Evolutionary conservation across 2,113 vertebrate genomes (phyloP).

Genomic region (Eptatretus burgeri): DNA sequence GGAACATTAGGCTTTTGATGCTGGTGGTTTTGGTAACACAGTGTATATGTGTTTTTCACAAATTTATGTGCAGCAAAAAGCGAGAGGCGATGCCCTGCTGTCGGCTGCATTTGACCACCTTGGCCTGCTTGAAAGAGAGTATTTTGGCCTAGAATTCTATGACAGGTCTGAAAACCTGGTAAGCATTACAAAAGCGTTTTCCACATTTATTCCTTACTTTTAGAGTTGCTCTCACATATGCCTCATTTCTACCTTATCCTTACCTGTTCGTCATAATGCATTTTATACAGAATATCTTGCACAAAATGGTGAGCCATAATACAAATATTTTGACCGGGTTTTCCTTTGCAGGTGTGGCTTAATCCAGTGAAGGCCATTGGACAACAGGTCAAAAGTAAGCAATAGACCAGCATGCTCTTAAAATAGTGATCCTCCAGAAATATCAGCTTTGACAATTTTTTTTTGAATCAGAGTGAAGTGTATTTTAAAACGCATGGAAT

Average conservation of each 20-base stretch:
- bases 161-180: slow-evolving; percentile 56
- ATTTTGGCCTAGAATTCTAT: slow-evolving; percentile 82
- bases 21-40: background rate
- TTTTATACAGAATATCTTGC: background rate
- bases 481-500: too few species aligned
- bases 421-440: background rate
- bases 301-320: background rate
- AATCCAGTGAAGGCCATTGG: slow-evolving; percentile 50
- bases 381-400: slow-evolving; percentile 77
- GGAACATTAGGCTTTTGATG: too few species aligned
- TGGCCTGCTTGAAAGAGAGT: slow-evolving; percentile 69
- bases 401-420: background rate
- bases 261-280: background rate
- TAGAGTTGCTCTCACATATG: background rate
- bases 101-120: slow-evolving; percentile 37
- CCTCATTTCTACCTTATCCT: background rate
- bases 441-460: too few species aligned
- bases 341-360: slow-evolving; percentile 49
- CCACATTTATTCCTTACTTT: background rate
- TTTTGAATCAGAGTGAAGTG: too few species aligned
- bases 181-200: slow-evolving; percentile 15
- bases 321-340: too few species aligned
- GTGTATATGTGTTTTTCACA: background rate
- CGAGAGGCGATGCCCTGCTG: slow-evolving; percentile 29
- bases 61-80: slow-evolving; percentile 23